These are phyloP conservation scores for Oxyruncus cristatus DNA, from an alignment of 2,113 vertebrate species.

Conservation along the genomic window DNA sequence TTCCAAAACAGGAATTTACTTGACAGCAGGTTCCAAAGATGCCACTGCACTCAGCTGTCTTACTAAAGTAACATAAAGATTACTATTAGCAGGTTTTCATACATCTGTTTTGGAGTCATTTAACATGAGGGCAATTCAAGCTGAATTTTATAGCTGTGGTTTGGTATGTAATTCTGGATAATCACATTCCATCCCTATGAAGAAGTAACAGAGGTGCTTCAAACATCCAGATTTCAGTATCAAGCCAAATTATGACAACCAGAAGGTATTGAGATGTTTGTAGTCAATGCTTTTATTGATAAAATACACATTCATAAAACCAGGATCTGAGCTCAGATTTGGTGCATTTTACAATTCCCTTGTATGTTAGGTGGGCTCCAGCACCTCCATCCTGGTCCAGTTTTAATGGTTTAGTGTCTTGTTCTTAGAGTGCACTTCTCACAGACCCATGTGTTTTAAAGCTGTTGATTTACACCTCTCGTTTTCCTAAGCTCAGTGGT, in stretches of 20 bases:
- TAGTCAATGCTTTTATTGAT: neutral
- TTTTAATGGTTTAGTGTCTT: neutral
- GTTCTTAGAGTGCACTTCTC: neutral
- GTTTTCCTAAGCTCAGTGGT: neutral
- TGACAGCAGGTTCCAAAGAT: neutral
- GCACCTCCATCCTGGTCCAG: neutral
- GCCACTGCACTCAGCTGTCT: neutral
- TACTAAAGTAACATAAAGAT: neutral
- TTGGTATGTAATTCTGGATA: neutral
- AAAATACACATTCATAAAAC: neutral
- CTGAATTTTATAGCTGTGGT: neutral
- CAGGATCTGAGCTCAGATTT: neutral
- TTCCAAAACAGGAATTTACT: neutral
- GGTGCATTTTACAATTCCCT: neutral
- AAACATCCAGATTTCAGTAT: neutral
- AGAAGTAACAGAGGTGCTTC: neutral
- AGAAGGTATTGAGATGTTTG: neutral
- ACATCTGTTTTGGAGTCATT: neutral
- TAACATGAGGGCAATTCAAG: neutral
- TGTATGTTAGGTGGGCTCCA: neutral
- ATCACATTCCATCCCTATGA: neutral
- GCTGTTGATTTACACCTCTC: neutral
- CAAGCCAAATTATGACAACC: neutral
- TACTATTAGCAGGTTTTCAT: neutral
- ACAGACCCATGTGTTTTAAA: rapidly evolving